A percentile compares a stretch with the other conserved stretches of the same genome.
phyloP scores from a whole-genome alignment of 64 coral and sea anemone species.

The Dendronephthya gigantea region DNA sequence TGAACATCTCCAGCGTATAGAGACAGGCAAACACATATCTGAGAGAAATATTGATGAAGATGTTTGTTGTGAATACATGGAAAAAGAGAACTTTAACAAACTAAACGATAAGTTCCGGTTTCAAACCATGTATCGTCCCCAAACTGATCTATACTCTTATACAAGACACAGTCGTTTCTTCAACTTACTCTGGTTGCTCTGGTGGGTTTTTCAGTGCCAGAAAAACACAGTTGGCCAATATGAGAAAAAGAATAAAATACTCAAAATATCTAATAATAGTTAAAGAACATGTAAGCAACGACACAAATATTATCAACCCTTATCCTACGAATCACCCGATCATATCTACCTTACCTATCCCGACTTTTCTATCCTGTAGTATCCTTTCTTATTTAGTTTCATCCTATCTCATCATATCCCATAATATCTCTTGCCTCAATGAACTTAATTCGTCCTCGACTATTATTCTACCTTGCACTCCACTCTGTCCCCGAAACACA shows the following conservation, averaged over 20 bases:
- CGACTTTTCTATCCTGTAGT: no score
- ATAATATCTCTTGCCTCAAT: no score
- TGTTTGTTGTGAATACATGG: neutral
- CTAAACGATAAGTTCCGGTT: no score
- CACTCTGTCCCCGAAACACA: no score
- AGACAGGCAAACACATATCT: conserved; percentile 90
- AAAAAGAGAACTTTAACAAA: no score
- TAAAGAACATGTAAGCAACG: neutral
- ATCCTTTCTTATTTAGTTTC: no score
- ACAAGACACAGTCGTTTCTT: neutral
- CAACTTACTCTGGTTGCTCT: conserved; percentile 83
- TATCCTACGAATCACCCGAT: no score
- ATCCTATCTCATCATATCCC: neutral
- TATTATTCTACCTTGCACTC: no score
- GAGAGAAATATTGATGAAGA: neutral
- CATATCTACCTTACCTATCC: no score
- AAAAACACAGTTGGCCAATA: conserved; percentile 98
- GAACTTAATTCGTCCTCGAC: no score
- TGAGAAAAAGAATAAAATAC: conserved; percentile 82
- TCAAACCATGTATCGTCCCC: neutral
- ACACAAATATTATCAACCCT: neutral
- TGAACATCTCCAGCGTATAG: conserved; percentile 87
- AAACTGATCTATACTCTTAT: no score
- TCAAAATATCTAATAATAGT: conserved; percentile 67
- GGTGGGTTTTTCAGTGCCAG: conserved; percentile 83